These are phyloP conservation scores for Sinocyclocheilus maitianheensis DNA, from an alignment of 2,113 vertebrate genomes.

Conservation along the genomic window DNA sequence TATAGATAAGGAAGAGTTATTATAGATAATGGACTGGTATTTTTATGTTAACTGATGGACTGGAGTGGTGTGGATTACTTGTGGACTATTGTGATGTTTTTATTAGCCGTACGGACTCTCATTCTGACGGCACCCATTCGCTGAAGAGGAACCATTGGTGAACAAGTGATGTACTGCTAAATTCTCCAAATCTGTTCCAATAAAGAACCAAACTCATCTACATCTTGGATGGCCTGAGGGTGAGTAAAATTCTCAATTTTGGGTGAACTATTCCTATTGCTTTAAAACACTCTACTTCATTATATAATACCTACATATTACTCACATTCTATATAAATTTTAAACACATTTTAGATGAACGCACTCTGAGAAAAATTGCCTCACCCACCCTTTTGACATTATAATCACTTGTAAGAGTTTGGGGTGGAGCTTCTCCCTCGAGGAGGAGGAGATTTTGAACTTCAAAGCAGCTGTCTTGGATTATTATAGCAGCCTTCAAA, in stretches of 20 bases:
- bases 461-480: slow-evolving; percentile 90
- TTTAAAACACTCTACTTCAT: not conserved
- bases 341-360: not conserved
- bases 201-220: not conserved
- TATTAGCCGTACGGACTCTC: not conserved
- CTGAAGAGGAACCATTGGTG: not conserved
- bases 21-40: too few species aligned
- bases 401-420: slow-evolving; percentile 68
- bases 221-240: not conserved
- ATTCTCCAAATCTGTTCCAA: not conserved
- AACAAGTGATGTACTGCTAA: not conserved
- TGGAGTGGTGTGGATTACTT: too few species aligned
- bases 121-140: not conserved
- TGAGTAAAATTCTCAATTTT: not conserved
- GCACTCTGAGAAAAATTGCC: slow-evolving; percentile 40
- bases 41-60: too few species aligned
- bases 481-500: slow-evolving; percentile 83
- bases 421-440: slow-evolving; percentile 75
- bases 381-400: slow-evolving; percentile 67
- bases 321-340: not conserved
- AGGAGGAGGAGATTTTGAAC: slow-evolving; percentile 84
- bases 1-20: too few species aligned
- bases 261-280: not conserved
- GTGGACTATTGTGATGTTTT: not conserved
- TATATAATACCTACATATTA: not conserved